These are phyloP conservation scores for Chloroceryle inda DNA, from an alignment of 2,797 vertebrate genomes.

Conservation along the genomic window DNA sequence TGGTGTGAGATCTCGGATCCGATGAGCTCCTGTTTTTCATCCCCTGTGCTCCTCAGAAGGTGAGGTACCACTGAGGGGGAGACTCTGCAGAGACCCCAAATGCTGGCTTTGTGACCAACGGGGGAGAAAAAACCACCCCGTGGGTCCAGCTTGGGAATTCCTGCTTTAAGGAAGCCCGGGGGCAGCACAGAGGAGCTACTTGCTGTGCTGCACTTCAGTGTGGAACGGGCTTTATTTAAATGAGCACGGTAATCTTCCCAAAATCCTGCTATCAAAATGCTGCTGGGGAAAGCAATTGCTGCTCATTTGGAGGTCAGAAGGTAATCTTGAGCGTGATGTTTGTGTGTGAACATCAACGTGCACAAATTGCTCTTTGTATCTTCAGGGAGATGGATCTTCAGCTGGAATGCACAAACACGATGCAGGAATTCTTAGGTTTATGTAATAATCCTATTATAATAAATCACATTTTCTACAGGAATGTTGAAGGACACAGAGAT, in stretches of 20 bases:
- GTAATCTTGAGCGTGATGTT: neutral
- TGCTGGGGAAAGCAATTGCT: neutral
- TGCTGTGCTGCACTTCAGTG: neutral
- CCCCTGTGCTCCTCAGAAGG: no score
- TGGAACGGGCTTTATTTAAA: neutral
- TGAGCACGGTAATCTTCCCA: neutral
- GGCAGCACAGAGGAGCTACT: neutral
- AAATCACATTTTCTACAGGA: neutral
- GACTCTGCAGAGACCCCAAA: neutral
- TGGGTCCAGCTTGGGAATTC: neutral
- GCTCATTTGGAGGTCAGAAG: neutral
- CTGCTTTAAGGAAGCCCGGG: neutral
- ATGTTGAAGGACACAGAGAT: neutral
- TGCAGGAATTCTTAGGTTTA: neutral
- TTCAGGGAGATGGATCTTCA: neutral
- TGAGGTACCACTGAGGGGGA: no score
- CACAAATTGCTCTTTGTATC: neutral
- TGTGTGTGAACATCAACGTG: neutral
- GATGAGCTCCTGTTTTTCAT: no score
- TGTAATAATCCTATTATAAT: neutral
- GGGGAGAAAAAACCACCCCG: no score
- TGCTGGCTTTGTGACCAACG: no score
- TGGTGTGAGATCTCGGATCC: no score
- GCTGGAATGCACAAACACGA: neutral
- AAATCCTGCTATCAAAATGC: neutral